phyloP scores from a whole-genome alignment of 2,113 vertebrate species.

The Oriolus oriolus region DNA sequence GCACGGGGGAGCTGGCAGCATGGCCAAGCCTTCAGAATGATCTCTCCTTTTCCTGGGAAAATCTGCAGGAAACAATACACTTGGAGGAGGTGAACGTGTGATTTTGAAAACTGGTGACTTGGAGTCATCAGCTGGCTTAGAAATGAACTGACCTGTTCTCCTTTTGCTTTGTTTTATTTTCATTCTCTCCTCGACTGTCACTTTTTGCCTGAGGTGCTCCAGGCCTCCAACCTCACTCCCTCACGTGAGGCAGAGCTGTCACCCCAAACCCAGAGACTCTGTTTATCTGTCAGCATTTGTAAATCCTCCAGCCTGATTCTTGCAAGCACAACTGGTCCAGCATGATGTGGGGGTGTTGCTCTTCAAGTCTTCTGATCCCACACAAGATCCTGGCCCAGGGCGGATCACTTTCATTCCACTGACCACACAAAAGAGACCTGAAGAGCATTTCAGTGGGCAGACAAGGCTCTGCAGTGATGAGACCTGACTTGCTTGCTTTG shows the following conservation, averaged over 20 bases:
- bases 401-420: background rate
- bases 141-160: background rate
- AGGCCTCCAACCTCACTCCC: background rate
- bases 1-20: background rate
- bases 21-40: background rate
- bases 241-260: fast-evolving
- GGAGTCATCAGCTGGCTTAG: background rate
- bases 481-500: background rate
- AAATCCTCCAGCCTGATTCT: background rate
- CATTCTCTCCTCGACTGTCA: background rate
- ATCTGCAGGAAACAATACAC: background rate
- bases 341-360: background rate
- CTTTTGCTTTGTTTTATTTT: background rate
- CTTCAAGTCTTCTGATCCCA: background rate
- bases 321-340: background rate
- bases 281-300: background rate
- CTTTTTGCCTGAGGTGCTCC: background rate
- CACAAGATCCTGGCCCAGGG: background rate
- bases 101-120: background rate
- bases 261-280: background rate
- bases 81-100: background rate
- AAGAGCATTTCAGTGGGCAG: fast-evolving
- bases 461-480: background rate
- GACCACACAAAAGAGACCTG: background rate
- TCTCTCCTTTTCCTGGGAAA: background rate